Conservation (phyloP, 1,140 invertebrate genomes). For the Temnothorax longispinosus region DNA sequence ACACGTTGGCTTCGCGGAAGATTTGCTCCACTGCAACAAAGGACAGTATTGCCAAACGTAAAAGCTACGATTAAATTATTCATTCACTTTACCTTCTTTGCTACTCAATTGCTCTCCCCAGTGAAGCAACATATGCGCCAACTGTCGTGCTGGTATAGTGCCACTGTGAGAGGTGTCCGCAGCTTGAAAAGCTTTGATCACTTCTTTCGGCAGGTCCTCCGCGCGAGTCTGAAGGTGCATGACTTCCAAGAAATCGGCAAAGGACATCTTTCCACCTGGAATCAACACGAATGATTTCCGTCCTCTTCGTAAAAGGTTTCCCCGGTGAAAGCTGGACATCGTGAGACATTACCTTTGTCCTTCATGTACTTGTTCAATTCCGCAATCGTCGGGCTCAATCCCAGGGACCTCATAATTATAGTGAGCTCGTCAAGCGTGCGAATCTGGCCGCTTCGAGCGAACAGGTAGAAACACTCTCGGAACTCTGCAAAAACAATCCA, state of each 20-base stretch:
- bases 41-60: constrained; percentile 57
- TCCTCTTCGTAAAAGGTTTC: background rate
- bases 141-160: constrained; percentile 92
- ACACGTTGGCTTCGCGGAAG: constrained; percentile 96
- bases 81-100: constrained; percentile 90
- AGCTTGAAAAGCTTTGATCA: constrained; percentile 94
- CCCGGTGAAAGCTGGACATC: background rate
- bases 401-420: constrained; percentile 97
- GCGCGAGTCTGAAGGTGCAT: constrained; percentile 96
- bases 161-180: constrained; percentile 92
- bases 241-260: constrained; percentile 97
- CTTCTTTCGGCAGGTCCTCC: constrained; percentile 96
- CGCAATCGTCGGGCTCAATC: constrained; percentile 96
- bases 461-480: constrained; percentile 97
- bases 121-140: constrained; percentile 94
- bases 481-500: constrained; percentile 89
- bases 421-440: constrained; percentile 95
- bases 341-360: constrained; percentile 88
- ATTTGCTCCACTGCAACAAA: constrained; percentile 94
- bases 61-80: constrained; percentile 15
- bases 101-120: constrained; percentile 96
- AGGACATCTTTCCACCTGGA: constrained; percentile 95
- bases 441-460: constrained; percentile 95
- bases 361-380: constrained; percentile 95
- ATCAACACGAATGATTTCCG: constrained; percentile 11